These are phyloP conservation scores for Morpho helenor DNA, from an alignment of 2,888 invertebrate species.

Conservation along the genomic window DNA sequence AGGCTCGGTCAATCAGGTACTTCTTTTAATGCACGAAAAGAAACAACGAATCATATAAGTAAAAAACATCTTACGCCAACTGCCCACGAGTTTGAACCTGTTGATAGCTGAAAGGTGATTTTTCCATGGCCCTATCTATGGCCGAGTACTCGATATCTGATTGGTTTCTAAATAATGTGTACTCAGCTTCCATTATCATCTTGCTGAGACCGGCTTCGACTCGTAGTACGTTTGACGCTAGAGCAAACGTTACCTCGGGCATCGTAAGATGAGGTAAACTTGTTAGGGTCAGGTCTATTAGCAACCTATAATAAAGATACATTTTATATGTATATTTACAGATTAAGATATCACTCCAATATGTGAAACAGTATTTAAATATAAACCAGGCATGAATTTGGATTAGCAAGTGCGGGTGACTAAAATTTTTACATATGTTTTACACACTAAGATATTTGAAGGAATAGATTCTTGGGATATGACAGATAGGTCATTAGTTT, in stretches of 20 bases:
- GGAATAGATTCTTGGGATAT: too few species aligned
- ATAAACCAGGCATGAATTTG: too few species aligned
- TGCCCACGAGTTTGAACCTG: constrained; percentile 43
- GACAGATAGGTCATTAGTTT: too few species aligned
- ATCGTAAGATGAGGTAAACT: constrained; percentile 37
- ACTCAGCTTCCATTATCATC: constrained; percentile 46
- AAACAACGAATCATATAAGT: too few species aligned
- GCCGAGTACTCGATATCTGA: constrained; percentile 35
- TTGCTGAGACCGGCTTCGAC: constrained; percentile 41
- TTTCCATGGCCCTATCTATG: constrained; percentile 28
- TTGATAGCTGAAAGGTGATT: constrained; percentile 52
- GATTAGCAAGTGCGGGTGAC: too few species aligned
- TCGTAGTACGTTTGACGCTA: constrained; percentile 44
- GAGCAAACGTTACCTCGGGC: constrained; percentile 39
- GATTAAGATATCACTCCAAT: not conserved
- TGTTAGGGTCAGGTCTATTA: constrained; percentile 38
- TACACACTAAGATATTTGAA: too few species aligned
- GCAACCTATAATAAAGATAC: constrained; percentile 34
- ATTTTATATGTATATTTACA: not conserved
- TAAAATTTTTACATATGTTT: too few species aligned
- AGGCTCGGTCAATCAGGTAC: too few species aligned
- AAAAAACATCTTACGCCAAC: constrained; percentile 45
- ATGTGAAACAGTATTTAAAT: not conserved
- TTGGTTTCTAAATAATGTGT: constrained; percentile 44
- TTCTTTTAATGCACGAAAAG: too few species aligned